phyloP scores from a whole-genome alignment of 2,797 vertebrate species.

The Syngnathus rostellatus region DNA sequence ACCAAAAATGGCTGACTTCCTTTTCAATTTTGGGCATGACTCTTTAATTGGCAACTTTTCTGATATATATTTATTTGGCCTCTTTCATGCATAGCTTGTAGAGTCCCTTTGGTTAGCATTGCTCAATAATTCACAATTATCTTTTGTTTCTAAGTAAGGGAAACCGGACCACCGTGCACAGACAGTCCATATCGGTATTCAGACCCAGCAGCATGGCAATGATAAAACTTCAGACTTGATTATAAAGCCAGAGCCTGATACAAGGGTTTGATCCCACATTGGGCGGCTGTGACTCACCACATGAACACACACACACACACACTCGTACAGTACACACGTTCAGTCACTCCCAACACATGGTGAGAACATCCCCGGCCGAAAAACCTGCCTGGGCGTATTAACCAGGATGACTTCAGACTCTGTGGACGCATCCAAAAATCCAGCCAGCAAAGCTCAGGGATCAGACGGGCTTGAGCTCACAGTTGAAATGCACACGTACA shows the following conservation, averaged over 20 bases:
- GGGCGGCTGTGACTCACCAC: constrained; percentile 42
- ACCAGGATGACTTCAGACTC: constrained; percentile 58
- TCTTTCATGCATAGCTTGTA: too few relatives aligned
- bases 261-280: constrained; percentile 53
- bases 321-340: background rate
- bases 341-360: constrained; percentile 20
- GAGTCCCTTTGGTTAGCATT: background rate
- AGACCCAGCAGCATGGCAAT: constrained; percentile 20
- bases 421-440: constrained; percentile 34
- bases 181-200: constrained; percentile 24
- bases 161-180: background rate
- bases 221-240: constrained; percentile 50
- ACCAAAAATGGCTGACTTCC: background rate
- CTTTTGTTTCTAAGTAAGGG: background rate
- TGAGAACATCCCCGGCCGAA: constrained; percentile 33
- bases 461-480: constrained; percentile 37
- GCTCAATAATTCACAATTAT: background rate
- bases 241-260: constrained; percentile 37
- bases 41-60: too few relatives aligned
- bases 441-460: constrained; percentile 51
- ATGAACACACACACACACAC: constrained; percentile 7
- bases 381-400: constrained; percentile 24
- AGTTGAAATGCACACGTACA: constrained; percentile 37
- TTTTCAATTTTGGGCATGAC: too few relatives aligned
- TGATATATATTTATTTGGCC: too few relatives aligned